phyloP scores from a whole-genome alignment of 2,888 invertebrate genomes.

The Phasia obesa region DNA sequence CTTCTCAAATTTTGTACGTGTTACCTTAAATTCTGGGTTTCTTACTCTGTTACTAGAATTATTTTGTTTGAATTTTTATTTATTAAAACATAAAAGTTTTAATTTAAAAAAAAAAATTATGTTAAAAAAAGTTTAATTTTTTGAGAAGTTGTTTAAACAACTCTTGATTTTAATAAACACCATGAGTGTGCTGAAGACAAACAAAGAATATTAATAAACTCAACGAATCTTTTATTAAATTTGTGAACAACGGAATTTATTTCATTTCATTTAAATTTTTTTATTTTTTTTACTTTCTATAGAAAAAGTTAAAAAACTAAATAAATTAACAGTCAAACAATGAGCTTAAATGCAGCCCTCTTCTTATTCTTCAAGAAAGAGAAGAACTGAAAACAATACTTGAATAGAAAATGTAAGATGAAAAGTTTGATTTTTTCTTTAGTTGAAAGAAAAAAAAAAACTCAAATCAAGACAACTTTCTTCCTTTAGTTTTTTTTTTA shows the following conservation, averaged over 20 bases:
- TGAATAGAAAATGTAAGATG: slow-evolving; percentile 53
- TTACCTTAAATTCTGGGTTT: too few relatives aligned
- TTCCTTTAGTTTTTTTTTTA: background rate
- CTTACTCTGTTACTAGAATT: background rate
- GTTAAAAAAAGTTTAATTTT: slow-evolving; percentile 27
- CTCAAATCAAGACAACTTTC: slow-evolving; percentile 56
- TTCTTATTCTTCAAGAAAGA: slow-evolving; percentile 3
- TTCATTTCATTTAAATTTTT: slow-evolving; percentile 53
- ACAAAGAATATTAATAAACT: slow-evolving; percentile 71
- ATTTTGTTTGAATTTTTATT: too few relatives aligned
- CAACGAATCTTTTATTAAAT: slow-evolving; percentile 71
- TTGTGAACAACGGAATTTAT: slow-evolving; percentile 58
- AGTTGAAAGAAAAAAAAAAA: slow-evolving; percentile 48
- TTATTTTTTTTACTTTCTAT: slow-evolving; percentile 8
- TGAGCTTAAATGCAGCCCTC: slow-evolving; percentile 67
- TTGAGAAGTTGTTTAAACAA: slow-evolving; percentile 44
- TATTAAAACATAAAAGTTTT: too few relatives aligned
- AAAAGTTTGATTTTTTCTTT: slow-evolving; percentile 57
- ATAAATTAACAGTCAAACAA: slow-evolving; percentile 71
- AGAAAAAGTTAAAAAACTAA: slow-evolving; percentile 65
- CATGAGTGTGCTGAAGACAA: slow-evolving; percentile 69
- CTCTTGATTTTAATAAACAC: slow-evolving; percentile 69
- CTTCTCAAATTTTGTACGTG: too few relatives aligned
- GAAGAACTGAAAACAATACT: slow-evolving; percentile 45
- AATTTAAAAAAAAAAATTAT: background rate